A percentile compares a stretch with the other conserved stretches of the same genome.
Conservation (phyloP, 2,113 vertebrate species). For the Tiliqua scincoides region DNA sequence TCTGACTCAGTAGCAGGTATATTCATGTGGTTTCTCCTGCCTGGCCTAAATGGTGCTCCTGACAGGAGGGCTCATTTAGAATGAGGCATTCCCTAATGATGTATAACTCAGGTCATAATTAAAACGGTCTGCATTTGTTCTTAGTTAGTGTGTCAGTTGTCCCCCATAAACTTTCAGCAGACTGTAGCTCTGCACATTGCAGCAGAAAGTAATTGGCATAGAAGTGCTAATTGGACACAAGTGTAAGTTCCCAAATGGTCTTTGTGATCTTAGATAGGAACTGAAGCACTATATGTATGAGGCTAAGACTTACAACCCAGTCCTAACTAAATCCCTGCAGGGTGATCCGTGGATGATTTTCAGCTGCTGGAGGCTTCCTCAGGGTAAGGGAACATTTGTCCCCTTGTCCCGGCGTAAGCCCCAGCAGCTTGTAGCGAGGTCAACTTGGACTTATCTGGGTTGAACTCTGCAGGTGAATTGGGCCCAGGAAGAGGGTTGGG, state of each 20-base stretch:
- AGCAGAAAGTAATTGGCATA: conserved; percentile 7
- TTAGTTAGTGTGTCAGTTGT: too few relatives aligned
- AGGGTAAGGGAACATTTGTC: too few relatives aligned
- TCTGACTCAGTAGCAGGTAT: background rate
- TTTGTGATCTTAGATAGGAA: conserved; percentile 10
- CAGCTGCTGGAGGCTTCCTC: too few relatives aligned
- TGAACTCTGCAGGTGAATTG: too few relatives aligned
- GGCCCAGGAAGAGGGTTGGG: too few relatives aligned
- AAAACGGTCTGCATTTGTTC: background rate
- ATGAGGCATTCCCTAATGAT: background rate
- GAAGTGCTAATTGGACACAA: background rate
- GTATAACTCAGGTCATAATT: background rate
- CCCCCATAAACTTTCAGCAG: background rate
- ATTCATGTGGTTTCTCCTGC: background rate
- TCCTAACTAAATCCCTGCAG: too few relatives aligned
- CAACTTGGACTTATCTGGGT: background rate
- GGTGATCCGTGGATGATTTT: too few relatives aligned
- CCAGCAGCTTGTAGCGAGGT: too few relatives aligned
- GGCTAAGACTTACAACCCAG: background rate
- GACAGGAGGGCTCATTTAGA: background rate
- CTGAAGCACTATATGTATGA: background rate
- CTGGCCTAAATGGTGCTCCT: background rate
- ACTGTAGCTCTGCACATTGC: background rate
- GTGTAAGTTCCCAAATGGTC: background rate
- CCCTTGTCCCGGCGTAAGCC: too few relatives aligned